Evolutionary conservation across 92 coral and sea anemone species (phyloP).

Genomic region (Anthopleura xanthogrammica): DNA sequence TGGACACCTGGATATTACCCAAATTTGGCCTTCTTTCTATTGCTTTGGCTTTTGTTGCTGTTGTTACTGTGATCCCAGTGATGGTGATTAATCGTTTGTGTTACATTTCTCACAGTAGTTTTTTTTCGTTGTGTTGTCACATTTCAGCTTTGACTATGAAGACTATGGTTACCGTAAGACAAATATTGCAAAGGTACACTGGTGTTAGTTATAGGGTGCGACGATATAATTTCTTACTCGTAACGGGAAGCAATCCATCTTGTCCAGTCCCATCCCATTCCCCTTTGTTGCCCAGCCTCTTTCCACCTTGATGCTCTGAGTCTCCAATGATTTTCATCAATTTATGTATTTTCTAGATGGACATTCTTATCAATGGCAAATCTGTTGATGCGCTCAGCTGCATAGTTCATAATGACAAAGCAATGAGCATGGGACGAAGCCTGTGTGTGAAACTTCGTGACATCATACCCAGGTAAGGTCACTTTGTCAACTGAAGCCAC

Average conservation of each 20-base stretch:
- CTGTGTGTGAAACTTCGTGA: conserved; percentile 76
- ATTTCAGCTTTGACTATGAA: conserved; percentile 86
- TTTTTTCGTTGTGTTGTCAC: neutral
- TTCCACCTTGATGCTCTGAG: no score
- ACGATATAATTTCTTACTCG: no score
- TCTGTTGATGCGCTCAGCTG: conserved; percentile 91
- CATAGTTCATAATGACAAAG: conserved; percentile 86
- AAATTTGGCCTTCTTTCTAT: no score
- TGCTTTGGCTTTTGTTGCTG: no score
- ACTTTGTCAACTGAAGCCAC: no score
- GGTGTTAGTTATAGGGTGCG: no score
- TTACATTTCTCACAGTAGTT: neutral
- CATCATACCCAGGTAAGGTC: conserved; percentile 76
- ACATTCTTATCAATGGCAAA: conserved; percentile 76
- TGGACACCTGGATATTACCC: no score
- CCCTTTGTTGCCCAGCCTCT: no score
- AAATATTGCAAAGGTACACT: conserved; percentile 61
- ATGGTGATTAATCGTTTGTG: no score
- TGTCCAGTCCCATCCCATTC: no score
- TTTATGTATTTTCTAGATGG: conserved; percentile 58
- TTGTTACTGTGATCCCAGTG: neutral
- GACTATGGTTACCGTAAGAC: conserved; percentile 81
- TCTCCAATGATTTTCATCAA: no score
- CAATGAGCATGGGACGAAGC: conserved; percentile 61
- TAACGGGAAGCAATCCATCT: no score